A percentile compares a stretch with the other conserved stretches of the same genome.
These are phyloP conservation scores for Odontesthes bonariensis DNA, from an alignment of 2,113 vertebrate genomes.

Conservation along the genomic window DNA sequence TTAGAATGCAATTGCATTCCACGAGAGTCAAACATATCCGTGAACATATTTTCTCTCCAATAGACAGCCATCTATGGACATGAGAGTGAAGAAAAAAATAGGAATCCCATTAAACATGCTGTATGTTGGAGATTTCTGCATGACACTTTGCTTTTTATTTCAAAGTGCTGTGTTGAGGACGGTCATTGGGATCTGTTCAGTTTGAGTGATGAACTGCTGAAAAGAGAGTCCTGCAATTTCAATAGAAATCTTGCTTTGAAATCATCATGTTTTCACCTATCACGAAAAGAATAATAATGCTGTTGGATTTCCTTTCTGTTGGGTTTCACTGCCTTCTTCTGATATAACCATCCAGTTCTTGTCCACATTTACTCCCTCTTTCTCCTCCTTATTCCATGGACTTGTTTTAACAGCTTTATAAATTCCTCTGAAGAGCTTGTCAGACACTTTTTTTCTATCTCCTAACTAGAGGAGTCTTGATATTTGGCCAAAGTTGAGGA, in stretches of 20 bases:
- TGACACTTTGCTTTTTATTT: neutral
- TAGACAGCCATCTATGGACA: conserved; percentile 71
- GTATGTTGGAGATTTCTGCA: neutral
- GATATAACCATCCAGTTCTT: conserved; percentile 1
- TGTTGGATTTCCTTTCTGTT: no score
- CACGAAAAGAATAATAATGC: no score
- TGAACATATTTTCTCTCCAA: conserved; percentile 72
- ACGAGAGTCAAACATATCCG: conserved; percentile 68
- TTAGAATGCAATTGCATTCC: conserved; percentile 77
- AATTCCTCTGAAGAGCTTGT: conserved; percentile 3
- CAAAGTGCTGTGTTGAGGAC: conserved; percentile 1
- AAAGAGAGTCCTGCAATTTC: neutral
- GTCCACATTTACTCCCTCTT: conserved; percentile 8
- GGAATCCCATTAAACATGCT: conserved; percentile 20
- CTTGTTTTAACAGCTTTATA: conserved; percentile 15
- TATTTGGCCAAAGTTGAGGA: conserved; percentile 15
- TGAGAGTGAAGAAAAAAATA: conserved; percentile 25
- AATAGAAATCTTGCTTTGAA: neutral
- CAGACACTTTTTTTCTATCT: conserved; percentile 1
- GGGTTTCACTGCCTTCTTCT: neutral
- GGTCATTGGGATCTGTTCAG: neutral
- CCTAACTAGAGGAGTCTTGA: neutral
- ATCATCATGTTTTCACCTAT: neutral
- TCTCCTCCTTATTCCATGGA: conserved; percentile 1
- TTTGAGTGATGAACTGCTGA: neutral